phyloP scores from a whole-genome alignment of 2,797 vertebrate genomes.

The Margarornis squamiger region DNA sequence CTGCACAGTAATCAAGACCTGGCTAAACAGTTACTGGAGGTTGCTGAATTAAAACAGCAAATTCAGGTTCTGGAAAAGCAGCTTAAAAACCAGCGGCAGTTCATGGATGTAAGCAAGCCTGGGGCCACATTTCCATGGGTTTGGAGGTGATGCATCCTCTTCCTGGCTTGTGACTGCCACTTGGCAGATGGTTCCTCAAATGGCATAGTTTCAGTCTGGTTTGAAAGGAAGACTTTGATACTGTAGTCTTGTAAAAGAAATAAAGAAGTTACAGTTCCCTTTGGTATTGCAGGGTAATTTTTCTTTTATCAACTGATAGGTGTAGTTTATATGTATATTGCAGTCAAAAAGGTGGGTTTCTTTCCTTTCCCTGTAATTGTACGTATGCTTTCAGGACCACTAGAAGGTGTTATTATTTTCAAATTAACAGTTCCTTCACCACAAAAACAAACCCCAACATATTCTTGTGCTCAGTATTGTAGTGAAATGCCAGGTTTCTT shows the following conservation, averaged over 20 bases:
- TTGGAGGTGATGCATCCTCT: background rate
- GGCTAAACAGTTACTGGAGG: slow-evolving; percentile 77
- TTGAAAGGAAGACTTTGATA: background rate
- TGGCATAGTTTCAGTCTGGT: background rate
- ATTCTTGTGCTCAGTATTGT: background rate
- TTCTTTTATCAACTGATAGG: background rate
- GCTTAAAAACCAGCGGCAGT: slow-evolving; percentile 90
- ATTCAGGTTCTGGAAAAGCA: slow-evolving; percentile 92
- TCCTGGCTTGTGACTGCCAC: background rate
- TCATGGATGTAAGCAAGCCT: slow-evolving; percentile 87
- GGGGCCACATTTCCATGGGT: background rate
- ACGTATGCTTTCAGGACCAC: background rate
- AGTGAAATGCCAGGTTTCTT: background rate
- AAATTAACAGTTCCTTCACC: background rate
- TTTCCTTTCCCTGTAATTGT: background rate
- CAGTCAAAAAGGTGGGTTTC: background rate
- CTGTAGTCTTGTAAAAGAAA: background rate
- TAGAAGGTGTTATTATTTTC: background rate
- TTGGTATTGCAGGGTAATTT: background rate
- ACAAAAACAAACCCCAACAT: background rate
- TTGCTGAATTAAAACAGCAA: slow-evolving; percentile 85
- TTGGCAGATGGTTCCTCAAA: background rate
- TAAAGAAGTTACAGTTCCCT: background rate
- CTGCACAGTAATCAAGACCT: slow-evolving; percentile 79
- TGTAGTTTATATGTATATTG: background rate